These are phyloP conservation scores for Pachyrhynchus sulphureomaculatus DNA, from an alignment of 1,140 invertebrate species.

Conservation along the genomic window DNA sequence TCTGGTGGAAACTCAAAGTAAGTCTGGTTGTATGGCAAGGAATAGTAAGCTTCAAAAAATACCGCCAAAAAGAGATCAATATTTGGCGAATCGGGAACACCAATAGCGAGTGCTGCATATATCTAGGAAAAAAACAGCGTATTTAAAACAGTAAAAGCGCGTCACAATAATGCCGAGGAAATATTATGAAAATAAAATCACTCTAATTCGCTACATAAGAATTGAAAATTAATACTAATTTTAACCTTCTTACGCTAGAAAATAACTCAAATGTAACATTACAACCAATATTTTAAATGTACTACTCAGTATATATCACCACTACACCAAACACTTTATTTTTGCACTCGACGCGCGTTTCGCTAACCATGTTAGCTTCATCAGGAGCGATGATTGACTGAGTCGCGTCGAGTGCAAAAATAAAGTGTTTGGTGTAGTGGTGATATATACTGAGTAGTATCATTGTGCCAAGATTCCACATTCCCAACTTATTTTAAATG, in stretches of 20 bases:
- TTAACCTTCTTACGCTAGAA: neutral
- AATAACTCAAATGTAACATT: neutral
- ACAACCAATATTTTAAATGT: too few relatives aligned
- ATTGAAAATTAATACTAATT: neutral
- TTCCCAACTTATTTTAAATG: too few relatives aligned
- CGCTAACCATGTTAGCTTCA: too few relatives aligned
- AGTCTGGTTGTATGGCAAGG: conserved; percentile 54
- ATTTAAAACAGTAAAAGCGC: neutral
- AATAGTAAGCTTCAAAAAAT: conserved; percentile 74
- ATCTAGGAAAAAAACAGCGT: conserved; percentile 41
- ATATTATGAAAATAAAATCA: neutral
- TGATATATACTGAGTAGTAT: too few relatives aligned
- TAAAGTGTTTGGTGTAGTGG: too few relatives aligned
- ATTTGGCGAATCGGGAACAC: conserved; percentile 63
- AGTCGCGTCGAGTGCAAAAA: too few relatives aligned
- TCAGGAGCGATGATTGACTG: too few relatives aligned
- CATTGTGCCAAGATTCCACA: too few relatives aligned
- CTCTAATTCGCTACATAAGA: neutral
- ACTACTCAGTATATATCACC: too few relatives aligned
- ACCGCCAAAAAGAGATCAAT: conserved; percentile 71
- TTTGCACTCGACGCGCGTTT: too few relatives aligned
- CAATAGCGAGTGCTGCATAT: conserved; percentile 68
- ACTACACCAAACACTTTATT: too few relatives aligned
- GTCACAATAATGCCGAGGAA: neutral
- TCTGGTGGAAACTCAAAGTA: conserved; percentile 40